Percentiles rank a stretch among this genome's conserved stretches.
phyloP scores from a whole-genome alignment of 2,888 invertebrate species.

The Cynaeus angustus region DNA sequence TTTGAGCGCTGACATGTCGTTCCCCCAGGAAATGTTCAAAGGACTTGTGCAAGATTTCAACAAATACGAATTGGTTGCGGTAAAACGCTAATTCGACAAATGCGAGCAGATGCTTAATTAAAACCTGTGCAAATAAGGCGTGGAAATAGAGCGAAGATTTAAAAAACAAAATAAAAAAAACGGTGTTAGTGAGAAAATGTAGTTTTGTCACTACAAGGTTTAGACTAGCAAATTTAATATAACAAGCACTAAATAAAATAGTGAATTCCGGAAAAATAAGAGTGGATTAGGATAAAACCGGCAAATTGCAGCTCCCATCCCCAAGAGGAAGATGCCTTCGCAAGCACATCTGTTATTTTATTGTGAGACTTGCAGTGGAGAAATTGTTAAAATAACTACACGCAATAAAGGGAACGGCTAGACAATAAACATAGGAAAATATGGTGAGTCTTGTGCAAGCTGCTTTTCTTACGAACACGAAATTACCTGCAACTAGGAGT shows the following conservation, averaged over 20 bases:
- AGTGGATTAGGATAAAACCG: not conserved
- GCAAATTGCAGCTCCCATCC: conserved; percentile 1
- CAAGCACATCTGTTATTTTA: conserved; percentile 13
- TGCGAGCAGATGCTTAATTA: conserved; percentile 1
- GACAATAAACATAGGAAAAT: conserved; percentile 29
- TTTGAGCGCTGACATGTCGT: conserved; percentile 32
- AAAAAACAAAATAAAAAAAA: too few relatives aligned
- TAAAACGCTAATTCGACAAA: conserved; percentile 3
- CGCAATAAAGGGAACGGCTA: conserved; percentile 19
- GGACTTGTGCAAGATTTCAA: conserved; percentile 22
- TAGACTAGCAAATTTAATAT: not conserved
- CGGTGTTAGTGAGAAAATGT: too few relatives aligned
- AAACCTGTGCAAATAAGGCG: not conserved
- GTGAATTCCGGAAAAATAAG: not conserved
- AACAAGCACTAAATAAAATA: not conserved
- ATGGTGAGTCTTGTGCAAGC: conserved; percentile 24
- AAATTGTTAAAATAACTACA: conserved; percentile 25
- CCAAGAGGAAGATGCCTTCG: not conserved
- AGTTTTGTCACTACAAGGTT: too few relatives aligned
- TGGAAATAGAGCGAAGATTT: too few relatives aligned
- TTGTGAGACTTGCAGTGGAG: conserved; percentile 14
- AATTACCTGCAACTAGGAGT: conserved; percentile 34
- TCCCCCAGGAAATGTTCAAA: conserved; percentile 1
- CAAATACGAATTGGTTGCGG: not conserved
- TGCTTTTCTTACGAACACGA: conserved; percentile 19